A percentile compares a stretch with the other conserved stretches of the same genome.
These are phyloP conservation scores for Parauchenoglanis ngamensis DNA, from an alignment of 2,797 vertebrate genomes.

Conservation along the genomic window DNA sequence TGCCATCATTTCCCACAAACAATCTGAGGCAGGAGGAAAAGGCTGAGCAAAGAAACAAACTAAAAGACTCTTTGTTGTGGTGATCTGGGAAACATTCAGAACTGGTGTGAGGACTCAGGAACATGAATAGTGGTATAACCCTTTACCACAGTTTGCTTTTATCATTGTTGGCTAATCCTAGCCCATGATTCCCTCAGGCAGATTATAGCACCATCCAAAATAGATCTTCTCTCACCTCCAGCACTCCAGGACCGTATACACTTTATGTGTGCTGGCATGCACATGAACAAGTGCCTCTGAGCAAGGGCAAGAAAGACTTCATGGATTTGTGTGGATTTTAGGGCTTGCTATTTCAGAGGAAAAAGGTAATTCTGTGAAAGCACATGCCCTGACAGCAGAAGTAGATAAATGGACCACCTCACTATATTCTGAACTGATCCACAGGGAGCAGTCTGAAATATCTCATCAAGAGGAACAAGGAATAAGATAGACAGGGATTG, in stretches of 20 bases:
- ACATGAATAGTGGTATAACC: conserved; percentile 35
- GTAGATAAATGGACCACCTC: conserved; percentile 25
- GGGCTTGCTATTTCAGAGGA: conserved; percentile 11
- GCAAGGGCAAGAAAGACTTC: neutral
- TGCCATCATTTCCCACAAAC: conserved; percentile 46
- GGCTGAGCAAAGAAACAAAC: conserved; percentile 29
- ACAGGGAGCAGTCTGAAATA: conserved; percentile 29
- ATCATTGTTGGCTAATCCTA: conserved; percentile 34
- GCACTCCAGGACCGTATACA: conserved; percentile 15
- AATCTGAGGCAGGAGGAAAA: conserved; percentile 11
- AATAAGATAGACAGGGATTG: conserved; percentile 22
- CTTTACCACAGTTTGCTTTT: conserved; percentile 29
- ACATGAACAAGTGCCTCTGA: conserved; percentile 20
- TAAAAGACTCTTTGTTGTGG: conserved; percentile 40
- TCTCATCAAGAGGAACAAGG: conserved; percentile 22
- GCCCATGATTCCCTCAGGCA: conserved; percentile 8
- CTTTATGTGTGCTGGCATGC: conserved; percentile 1
- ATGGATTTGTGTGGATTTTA: conserved; percentile 24
- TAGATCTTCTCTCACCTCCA: conserved; percentile 34
- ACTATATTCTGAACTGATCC: conserved; percentile 21
- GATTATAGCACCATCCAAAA: conserved; percentile 36
- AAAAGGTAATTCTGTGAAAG: conserved; percentile 21
- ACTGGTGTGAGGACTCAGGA: conserved; percentile 18
- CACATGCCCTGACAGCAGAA: conserved; percentile 7
- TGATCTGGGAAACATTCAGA: conserved; percentile 7